These are phyloP conservation scores for Ptilonorhynchus violaceus DNA, from an alignment of 2,113 vertebrate genomes.

Conservation along the genomic window DNA sequence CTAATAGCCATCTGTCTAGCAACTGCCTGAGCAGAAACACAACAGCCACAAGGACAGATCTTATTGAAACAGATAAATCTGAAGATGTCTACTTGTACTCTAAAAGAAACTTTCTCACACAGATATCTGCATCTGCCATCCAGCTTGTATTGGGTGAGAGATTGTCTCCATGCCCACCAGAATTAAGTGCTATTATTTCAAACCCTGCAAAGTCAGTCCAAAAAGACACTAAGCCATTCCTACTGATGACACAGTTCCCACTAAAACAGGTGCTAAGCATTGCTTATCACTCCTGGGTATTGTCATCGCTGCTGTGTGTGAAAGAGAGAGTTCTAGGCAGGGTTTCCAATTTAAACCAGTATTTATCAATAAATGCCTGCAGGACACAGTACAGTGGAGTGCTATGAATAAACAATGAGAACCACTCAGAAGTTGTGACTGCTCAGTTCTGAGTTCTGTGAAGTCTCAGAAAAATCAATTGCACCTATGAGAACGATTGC, in stretches of 20 bases:
- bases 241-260: background rate
- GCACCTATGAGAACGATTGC: background rate
- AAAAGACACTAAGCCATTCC: background rate
- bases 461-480: background rate
- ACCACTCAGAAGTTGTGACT: constrained; percentile 1
- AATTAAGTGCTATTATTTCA: background rate
- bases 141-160: background rate
- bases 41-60: background rate
- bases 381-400: background rate
- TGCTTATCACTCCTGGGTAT: background rate
- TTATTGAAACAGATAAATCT: background rate
- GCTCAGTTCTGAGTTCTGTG: constrained; percentile 4
- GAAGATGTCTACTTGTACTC: background rate
- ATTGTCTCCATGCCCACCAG: background rate
- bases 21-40: background rate
- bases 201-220: background rate
- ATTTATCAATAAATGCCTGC: constrained; percentile 56
- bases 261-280: background rate
- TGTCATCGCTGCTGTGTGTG: background rate
- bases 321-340: background rate
- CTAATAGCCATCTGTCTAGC: background rate
- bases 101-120: background rate
- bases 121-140: background rate
- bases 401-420: constrained; percentile 29
- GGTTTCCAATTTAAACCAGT: constrained; percentile 24